Evolutionary conservation across 1,140 invertebrate species (phyloP), one percentile per base, ranked within the genome.

Genomic region (Penaeus japonicus): DNA sequence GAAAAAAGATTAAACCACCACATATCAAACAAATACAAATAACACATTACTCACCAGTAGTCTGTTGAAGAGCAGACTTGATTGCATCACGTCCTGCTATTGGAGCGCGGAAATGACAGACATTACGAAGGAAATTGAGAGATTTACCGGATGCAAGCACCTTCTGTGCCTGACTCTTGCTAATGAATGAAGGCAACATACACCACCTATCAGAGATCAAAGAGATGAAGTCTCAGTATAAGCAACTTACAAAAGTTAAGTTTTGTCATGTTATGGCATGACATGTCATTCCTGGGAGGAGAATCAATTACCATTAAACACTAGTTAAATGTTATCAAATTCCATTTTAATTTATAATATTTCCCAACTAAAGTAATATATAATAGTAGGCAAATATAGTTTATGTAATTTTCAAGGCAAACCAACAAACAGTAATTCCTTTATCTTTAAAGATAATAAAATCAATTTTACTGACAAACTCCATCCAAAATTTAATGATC

Each of bases 131-230:
- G 93, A 99, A 99, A 92, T 98, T 98, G 78, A 99, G 97, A 92
- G 96, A 98, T 93, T 99, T 99, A 55, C 98, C 98, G 22, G 97
- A 97, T 5, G 96, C 95, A 17, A 99, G 93, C 90, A 99, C 98
- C 93, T 96, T 95, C 84, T 95, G 94, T 0, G 96, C 96, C 91
- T 95, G 94, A 90, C 93, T 92, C 91, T 92, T 91, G n/a, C 94
- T 94, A 87, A 97, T 96, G 91, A 97, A 97, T 73, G 94, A 95
- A 35, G 96, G 97, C 62, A 97, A 93, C 96, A 97, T 97, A 75
- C 94, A 92, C 87, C 94, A 94, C 89, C 96, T 95, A 81, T 83
- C 91, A 90, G 10, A 89, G 88, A 85, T 83, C 55, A 62, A 78
- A 83, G 1, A 24, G 0, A 80, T 54, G 24, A 39, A 7, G 47